Evolutionary conservation across 2,797 vertebrate genomes (phyloP).

Genomic region (Cynodonichthys magdalenae): DNA sequence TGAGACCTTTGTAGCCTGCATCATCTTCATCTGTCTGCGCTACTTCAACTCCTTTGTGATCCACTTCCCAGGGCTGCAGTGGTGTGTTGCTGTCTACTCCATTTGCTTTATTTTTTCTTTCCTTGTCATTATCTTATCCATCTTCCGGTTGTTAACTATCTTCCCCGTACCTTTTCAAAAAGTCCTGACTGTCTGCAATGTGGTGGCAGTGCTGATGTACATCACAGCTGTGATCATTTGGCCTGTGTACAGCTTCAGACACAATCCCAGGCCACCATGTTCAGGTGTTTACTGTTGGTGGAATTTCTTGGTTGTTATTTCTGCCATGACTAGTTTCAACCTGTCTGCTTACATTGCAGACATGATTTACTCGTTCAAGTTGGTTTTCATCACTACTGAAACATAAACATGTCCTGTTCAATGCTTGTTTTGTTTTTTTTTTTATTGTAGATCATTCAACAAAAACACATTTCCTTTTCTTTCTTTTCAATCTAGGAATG

Average conservation of each 20-base stretch:
- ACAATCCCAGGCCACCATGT: conserved; percentile 6
- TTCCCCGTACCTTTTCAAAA: conserved; percentile 80
- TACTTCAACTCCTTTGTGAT: rapidly evolving
- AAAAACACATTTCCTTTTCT: neutral
- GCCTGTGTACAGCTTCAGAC: conserved; percentile 83
- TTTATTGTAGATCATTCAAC: neutral
- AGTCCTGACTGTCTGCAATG: conserved; percentile 79
- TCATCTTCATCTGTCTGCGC: conserved; percentile 84
- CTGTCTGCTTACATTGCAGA: conserved; percentile 86
- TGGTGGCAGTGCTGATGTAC: conserved; percentile 86
- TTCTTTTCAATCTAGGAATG: neutral
- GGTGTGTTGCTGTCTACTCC: conserved; percentile 86
- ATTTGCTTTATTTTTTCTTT: conserved; percentile 85
- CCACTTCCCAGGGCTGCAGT: conserved; percentile 68
- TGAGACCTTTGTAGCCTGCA: conserved; percentile 86
- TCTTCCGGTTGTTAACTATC: conserved; percentile 77
- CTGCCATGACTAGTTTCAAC: conserved; percentile 86
- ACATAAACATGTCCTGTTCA: conserved; percentile 46
- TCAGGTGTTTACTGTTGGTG: rapidly evolving
- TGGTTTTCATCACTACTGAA: conserved; percentile 77
- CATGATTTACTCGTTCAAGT: conserved; percentile 81
- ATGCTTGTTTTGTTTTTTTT: neutral
- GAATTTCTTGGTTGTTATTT: conserved; percentile 75
- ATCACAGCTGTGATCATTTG: conserved; percentile 84
- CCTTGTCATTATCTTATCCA: conserved; percentile 83